Evolutionary conservation across 1,140 invertebrate species (phyloP).

Genomic region (Antheraea pernyi): DNA sequence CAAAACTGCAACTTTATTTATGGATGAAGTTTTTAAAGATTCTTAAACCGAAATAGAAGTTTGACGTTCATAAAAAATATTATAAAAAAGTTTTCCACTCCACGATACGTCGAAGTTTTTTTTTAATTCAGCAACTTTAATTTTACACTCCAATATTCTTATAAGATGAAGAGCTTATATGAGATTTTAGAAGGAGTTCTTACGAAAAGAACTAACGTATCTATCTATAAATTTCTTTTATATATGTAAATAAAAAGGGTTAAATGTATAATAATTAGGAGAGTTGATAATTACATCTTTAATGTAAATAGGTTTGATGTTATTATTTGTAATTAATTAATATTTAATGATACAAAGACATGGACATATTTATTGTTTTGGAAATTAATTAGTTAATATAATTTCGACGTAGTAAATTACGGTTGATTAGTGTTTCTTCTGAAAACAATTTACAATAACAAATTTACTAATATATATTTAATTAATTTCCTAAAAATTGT

Average conservation of each 20-base stretch:
- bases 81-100: conserved; percentile 7
- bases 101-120: not conserved
- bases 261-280: not conserved
- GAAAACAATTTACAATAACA: not conserved
- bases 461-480: not conserved
- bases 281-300: not conserved
- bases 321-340: not conserved
- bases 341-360: not conserved
- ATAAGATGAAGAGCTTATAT: not conserved
- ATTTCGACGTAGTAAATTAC: not conserved
- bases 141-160: not conserved
- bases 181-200: not conserved
- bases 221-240: not conserved
- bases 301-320: not conserved
- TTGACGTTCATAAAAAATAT: not conserved
- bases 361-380: not conserved
- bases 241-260: not conserved
- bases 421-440: not conserved
- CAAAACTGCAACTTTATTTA: conserved; percentile 23
- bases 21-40: conserved; percentile 16
- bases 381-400: not conserved
- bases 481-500: not conserved
- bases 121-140: not conserved
- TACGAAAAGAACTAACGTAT: not conserved
- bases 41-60: conserved; percentile 12